These are phyloP conservation scores for Spatula clypeata DNA, from an alignment of 2,797 vertebrate species.

Conservation along the genomic window DNA sequence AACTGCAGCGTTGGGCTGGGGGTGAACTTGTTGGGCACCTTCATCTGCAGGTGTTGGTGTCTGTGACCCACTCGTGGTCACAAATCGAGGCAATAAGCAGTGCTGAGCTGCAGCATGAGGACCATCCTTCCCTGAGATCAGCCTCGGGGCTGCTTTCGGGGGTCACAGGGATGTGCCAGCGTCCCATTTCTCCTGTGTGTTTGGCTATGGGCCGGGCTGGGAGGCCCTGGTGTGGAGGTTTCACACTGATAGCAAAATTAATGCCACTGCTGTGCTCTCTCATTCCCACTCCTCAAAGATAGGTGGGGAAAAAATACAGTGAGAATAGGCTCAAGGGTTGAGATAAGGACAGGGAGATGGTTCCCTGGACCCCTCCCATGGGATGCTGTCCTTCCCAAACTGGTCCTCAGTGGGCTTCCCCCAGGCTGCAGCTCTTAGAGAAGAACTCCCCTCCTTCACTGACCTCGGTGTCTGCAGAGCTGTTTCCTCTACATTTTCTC, in stretches of 20 bases:
- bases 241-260: background rate
- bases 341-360: background rate
- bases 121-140: background rate
- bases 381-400: background rate
- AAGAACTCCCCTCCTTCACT: no score
- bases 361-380: no score
- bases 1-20: background rate
- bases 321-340: background rate
- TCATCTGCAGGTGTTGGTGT: background rate
- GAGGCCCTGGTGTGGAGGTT: background rate
- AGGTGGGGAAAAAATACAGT: background rate
- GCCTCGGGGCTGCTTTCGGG: background rate
- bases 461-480: no score
- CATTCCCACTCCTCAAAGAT: background rate
- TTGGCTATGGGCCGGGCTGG: background rate
- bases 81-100: accelerated
- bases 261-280: background rate
- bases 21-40: background rate
- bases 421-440: background rate
- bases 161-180: accelerated
- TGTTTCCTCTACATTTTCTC: no score
- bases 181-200: accelerated
- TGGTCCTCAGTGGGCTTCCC: background rate
- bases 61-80: accelerated
- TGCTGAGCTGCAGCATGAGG: background rate